Conservation (phyloP, 2,888 invertebrate species). For the Gymnocheta viridis region DNA sequence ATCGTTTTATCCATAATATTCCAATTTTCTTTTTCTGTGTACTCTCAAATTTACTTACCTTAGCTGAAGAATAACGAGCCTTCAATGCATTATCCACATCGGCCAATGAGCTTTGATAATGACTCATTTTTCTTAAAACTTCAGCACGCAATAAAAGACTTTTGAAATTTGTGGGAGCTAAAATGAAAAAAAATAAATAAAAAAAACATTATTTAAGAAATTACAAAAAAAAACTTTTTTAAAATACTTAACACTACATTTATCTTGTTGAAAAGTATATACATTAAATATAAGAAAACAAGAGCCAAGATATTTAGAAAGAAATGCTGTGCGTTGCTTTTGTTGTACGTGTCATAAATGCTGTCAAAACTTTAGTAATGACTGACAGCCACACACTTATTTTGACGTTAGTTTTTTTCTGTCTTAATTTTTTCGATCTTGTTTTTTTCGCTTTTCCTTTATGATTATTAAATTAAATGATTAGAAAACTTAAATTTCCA, state of each 20-base stretch:
- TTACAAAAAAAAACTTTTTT: slow-evolving; percentile 22
- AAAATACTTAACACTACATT: slow-evolving; percentile 31
- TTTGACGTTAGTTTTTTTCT: not conserved
- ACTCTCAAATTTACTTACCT: slow-evolving; percentile 82
- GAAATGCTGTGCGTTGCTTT: not conserved
- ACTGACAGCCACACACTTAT: slow-evolving; percentile 60
- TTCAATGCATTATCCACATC: slow-evolving; percentile 86
- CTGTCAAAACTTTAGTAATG: slow-evolving; percentile 53
- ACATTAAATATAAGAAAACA: not conserved
- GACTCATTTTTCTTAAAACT: slow-evolving; percentile 84
- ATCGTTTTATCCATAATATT: too few relatives aligned
- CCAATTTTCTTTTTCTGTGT: too few relatives aligned
- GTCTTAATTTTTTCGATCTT: too few relatives aligned
- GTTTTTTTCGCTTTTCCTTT: not conserved
- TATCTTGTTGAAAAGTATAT: slow-evolving; percentile 8
- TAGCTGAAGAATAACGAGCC: slow-evolving; percentile 86
- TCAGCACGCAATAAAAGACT: slow-evolving; percentile 86
- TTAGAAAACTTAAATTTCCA: slow-evolving; percentile 64
- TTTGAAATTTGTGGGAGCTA: slow-evolving; percentile 86
- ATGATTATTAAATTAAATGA: slow-evolving; percentile 41
- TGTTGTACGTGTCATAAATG: slow-evolving; percentile 37
- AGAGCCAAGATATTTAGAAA: slow-evolving; percentile 3
- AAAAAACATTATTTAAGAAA: not conserved
- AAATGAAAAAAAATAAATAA: slow-evolving; percentile 76
- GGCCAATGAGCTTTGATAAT: slow-evolving; percentile 85